Base-by-base conservation (phyloP, 1,140 invertebrate genomes). In the Trichogramma pretiosum region DNA sequence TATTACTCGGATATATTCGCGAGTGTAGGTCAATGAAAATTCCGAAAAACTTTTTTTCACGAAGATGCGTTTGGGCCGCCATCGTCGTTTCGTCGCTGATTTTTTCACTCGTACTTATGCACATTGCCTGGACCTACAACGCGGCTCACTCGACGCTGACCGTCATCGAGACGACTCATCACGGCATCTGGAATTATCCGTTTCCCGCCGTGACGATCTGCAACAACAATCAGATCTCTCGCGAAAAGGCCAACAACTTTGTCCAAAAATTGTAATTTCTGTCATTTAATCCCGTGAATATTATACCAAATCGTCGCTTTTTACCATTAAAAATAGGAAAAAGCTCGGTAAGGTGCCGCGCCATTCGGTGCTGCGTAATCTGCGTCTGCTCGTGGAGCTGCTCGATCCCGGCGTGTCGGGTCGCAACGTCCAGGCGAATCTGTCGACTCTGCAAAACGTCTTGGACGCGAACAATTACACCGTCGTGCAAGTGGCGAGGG, bases 191-290 rank as follows among this genome's bases (percentile, higher is more conserved):
- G 77, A 77, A 82, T 56, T 76, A 81, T 45, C 78, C 78, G 1
- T 85, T 84, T 60, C 83, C 83, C 0, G 80, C 80, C 0, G 75
- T 85, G 0, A 83, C 82, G 0, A 68, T 85, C 33, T 85, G 83
- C 54, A 74, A 77, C 52, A 70, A 82, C 14, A 85, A 84, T 61
- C 67, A 74, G 48, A 60, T 82, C 17, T 79, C 77, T 0, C 65
- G 61, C 16, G 63, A 49, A n/a, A 64, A 62, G 36, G 73, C 76
- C 0, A 43, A 45, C 7, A 13, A 55, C 1, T 65, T 77, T 9
- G 65, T 73, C 1, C 38, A 64, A 14, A 67, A 68, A 39, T 52
- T 79, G 77, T 79, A 56, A 75, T 70, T 53, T 46, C n/a, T n/a
- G n/a, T n/a, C n/a, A n/a, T n/a, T n/a, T n/a, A n/a, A n/a, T n/a